phyloP scores from a whole-genome alignment of 2,888 invertebrate species.

The Tortricodes alternella region DNA sequence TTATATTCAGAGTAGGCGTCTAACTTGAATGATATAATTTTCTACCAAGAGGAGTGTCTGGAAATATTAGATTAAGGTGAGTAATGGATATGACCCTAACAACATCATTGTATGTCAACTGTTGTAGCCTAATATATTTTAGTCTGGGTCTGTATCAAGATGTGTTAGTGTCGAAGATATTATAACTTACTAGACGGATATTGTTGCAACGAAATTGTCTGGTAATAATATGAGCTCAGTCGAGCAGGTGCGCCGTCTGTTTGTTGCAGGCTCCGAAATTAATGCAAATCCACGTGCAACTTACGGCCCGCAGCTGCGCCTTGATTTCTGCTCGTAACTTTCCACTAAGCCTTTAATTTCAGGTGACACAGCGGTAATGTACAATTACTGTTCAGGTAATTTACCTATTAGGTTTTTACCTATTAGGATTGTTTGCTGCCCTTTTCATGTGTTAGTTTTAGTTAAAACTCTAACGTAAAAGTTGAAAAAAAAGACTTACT shows the following conservation, averaged over 20 bases:
- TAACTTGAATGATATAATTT: conserved; percentile 35
- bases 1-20: conserved; percentile 55
- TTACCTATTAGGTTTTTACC: too few species aligned
- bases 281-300: conserved; percentile 37
- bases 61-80: conserved; percentile 15
- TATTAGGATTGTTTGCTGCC: too few species aligned
- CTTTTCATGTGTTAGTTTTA: too few species aligned
- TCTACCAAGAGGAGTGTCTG: conserved; percentile 14
- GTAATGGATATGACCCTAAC: conserved; percentile 6
- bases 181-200: too few species aligned
- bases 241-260: conserved; percentile 42
- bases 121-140: too few species aligned
- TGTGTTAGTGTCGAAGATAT: too few species aligned
- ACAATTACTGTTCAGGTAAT: neutral
- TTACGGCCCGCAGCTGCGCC: conserved; percentile 24
- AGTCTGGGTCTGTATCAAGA: too few species aligned
- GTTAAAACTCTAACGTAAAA: too few species aligned
- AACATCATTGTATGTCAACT: too few species aligned
- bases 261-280: conserved; percentile 44
- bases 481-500: too few species aligned
- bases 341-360: conserved; percentile 27
- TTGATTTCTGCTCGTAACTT: conserved; percentile 30
- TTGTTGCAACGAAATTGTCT: conserved; percentile 11
- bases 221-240: conserved; percentile 18
- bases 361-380: conserved; percentile 4